phyloP scores from a whole-genome alignment of 2,113 vertebrate genomes.

The Pleuronectes platessa region DNA sequence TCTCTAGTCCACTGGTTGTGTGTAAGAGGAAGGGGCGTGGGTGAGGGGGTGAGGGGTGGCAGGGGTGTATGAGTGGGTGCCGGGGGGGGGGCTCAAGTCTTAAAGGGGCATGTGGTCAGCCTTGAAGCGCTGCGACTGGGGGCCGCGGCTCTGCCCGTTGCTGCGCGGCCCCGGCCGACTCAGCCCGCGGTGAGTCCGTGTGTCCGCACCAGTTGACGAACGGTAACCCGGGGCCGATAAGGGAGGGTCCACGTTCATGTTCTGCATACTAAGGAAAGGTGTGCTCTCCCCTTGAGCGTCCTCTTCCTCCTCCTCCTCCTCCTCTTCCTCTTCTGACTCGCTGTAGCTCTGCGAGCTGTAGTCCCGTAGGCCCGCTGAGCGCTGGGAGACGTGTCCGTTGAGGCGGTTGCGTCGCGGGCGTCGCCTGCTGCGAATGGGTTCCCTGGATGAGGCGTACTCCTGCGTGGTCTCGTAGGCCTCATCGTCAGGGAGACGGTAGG shows the following conservation, averaged over 20 bases:
- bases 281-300: slow-evolving; percentile 90
- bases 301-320: slow-evolving; percentile 83
- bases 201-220: slow-evolving; percentile 84
- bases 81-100: slow-evolving; percentile 62
- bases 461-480: slow-evolving; percentile 98
- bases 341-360: slow-evolving; percentile 94
- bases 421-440: slow-evolving; percentile 85
- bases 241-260: slow-evolving; percentile 84
- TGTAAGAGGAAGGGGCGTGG: slow-evolving; percentile 67
- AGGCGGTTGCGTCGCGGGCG: slow-evolving; percentile 91
- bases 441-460: slow-evolving; percentile 91
- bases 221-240: slow-evolving; percentile 83
- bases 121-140: slow-evolving; percentile 85
- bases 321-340: slow-evolving; percentile 89
- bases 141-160: slow-evolving; percentile 86
- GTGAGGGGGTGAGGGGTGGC: slow-evolving; percentile 50
- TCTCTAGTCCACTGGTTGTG: slow-evolving; percentile 84
- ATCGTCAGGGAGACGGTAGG: slow-evolving; percentile 92
- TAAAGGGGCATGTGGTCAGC: slow-evolving; percentile 92
- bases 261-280: slow-evolving; percentile 95
- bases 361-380: slow-evolving; percentile 86
- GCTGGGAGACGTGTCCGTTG: slow-evolving; percentile 91
- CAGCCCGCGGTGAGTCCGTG: slow-evolving; percentile 91
- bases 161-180: slow-evolving; percentile 85
- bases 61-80: slow-evolving; percentile 41